These are phyloP conservation scores for Cremastobaeus sp. DNA, from an alignment of 2,888 invertebrate species.

Conservation along the genomic window DNA sequence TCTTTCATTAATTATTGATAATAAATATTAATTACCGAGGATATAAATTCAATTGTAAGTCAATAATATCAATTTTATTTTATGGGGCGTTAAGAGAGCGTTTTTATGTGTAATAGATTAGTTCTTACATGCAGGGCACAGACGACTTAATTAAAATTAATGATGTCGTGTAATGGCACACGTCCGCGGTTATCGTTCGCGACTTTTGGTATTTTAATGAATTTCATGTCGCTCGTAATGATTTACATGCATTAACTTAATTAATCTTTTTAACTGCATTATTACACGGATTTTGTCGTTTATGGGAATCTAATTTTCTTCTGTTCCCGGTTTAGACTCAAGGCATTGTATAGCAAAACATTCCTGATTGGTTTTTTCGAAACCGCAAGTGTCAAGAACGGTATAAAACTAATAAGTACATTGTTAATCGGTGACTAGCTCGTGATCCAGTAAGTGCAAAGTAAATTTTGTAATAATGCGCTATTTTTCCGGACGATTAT, in stretches of 20 bases:
- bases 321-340: no score
- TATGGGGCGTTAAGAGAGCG: no score
- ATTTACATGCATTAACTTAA: conserved; percentile 1
- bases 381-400: not conserved
- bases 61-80: no score
- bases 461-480: conserved; percentile 14
- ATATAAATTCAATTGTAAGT: no score
- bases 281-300: conserved; percentile 1
- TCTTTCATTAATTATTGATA: no score
- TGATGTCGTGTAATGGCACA: not conserved
- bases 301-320: not conserved
- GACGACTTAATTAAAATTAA: conserved; percentile 12
- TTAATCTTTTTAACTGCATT: conserved; percentile 15
- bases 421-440: not conserved
- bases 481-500: conserved; percentile 15
- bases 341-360: conserved; percentile 6
- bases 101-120: conserved; percentile 5
- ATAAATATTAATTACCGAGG: no score
- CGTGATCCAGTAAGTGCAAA: not conserved
- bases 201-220: not conserved
- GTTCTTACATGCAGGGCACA: not conserved
- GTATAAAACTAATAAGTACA: not conserved
- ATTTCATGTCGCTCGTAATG: not conserved
- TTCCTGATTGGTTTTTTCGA: not conserved
- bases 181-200: not conserved